phyloP scores from a whole-genome alignment of 2,888 invertebrate genomes.

The Nymphalis polychloros region DNA sequence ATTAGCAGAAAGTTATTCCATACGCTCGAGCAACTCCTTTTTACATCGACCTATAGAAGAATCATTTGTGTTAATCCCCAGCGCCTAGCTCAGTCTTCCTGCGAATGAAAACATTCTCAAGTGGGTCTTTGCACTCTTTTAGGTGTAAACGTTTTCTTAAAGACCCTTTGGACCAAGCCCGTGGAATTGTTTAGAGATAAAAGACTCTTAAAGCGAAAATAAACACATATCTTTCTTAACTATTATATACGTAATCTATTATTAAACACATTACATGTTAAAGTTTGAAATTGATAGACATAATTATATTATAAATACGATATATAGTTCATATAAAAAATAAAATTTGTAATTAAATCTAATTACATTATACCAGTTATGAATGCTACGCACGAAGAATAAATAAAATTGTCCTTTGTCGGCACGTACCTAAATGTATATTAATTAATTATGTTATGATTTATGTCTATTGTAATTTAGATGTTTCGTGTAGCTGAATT shows the following conservation, averaged over 20 bases:
- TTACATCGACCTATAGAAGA: conserved; percentile 39
- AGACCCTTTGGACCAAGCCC: conserved; percentile 10
- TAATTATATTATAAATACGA: background rate
- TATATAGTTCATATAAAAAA: background rate
- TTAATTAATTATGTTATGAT: conserved; percentile 12
- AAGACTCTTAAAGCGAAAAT: background rate
- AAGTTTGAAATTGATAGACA: background rate
- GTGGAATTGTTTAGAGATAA: conserved; percentile 5
- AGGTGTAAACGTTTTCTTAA: conserved; percentile 25
- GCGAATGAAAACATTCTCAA: conserved; percentile 44
- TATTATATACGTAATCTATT: background rate
- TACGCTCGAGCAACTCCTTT: conserved; percentile 38
- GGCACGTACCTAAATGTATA: background rate
- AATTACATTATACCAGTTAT: background rate
- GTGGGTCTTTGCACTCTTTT: conserved; percentile 32
- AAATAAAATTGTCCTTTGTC: conserved; percentile 7
- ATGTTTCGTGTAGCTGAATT: conserved; percentile 3
- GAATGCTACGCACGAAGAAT: conserved; percentile 2
- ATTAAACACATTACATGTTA: no score
- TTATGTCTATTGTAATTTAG: conserved; percentile 2
- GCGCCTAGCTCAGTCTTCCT: conserved; percentile 46
- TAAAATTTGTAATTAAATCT: background rate
- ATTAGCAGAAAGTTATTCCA: conserved; percentile 37
- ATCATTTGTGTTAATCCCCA: conserved; percentile 48
- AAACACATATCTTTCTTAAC: background rate